Conservation (phyloP, 2,113 vertebrate species). For the Anhinga anhinga region DNA sequence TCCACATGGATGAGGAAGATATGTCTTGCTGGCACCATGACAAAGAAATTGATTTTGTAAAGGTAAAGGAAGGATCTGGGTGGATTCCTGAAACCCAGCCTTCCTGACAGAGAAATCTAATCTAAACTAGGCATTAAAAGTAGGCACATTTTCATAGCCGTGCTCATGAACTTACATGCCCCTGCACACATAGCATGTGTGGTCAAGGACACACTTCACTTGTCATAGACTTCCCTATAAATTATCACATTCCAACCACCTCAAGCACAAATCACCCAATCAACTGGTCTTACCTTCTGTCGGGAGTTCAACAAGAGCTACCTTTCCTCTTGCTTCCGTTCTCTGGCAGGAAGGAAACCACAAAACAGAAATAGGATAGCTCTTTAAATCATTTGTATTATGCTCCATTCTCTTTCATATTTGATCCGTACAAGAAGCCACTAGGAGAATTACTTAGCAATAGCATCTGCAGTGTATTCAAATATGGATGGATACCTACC, state of each 20-base stretch:
- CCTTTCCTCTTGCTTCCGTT: neutral
- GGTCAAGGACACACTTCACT: neutral
- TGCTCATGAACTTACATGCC: rapidly evolving
- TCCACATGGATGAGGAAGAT: neutral
- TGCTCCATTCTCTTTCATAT: neutral
- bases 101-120: neutral
- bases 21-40: neutral
- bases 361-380: neutral
- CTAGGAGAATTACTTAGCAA: neutral
- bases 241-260: neutral
- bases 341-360: neutral
- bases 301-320: neutral
- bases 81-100: neutral
- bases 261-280: neutral
- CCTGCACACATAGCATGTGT: neutral
- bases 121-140: neutral
- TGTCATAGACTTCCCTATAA: neutral
- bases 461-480: neutral
- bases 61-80: neutral
- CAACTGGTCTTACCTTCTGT: neutral
- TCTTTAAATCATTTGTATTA: neutral
- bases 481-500: neutral
- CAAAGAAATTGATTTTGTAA: neutral
- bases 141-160: neutral
- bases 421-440: neutral